Evolutionary conservation across 2,113 vertebrate species (phyloP), one percentile per base, ranked within the genome.

Genomic region (Halichoerus grypus): DNA sequence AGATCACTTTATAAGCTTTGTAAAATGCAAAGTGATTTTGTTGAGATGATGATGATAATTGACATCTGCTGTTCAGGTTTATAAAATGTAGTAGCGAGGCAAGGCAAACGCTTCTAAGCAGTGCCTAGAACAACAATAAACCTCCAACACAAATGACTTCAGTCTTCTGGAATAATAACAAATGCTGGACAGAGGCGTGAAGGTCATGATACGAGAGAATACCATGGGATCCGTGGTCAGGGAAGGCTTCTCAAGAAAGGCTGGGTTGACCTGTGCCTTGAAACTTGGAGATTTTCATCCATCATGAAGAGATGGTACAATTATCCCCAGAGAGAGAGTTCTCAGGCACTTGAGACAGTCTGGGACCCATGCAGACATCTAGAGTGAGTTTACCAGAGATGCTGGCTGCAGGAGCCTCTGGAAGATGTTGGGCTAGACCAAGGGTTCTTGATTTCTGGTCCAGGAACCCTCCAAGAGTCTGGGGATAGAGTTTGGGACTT

Each of bases 291-390:
- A 33, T 14, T 19, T 36, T 49, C n/a, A 11, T 67, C 7, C 13
- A 3, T 1, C 55, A 51, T 39, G 55, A 94, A 65, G 19, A 94
- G 14, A 42, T 39, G 26, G 21, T 5, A 16, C 18, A 36, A 5
- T 13, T 14, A 46, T 46, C 5, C 10, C 5, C 7, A 39, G 53
- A 53, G 31, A 77, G 14, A 21, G 26, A 15, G 12, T 28, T 0
- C 0, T 14, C 7, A 57, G 31, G 74, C 0, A 1, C 10, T 6
- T 5, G 3, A 24, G 13, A n/a, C 7, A 53, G 31, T 63, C 10
- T 36, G 4, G 15, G 26, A 22, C 2, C 46, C 36, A 49, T 0
- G 3, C 0, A 42, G 33, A 79, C 7, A n/a, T 39, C n/a, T 24
- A 22, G 1, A 55, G 28, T 7, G 57, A 91, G 42, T 51, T 84